Evolutionary conservation across 2,888 invertebrate genomes (phyloP).

Genomic region (Neoaliturus tenellus): DNA sequence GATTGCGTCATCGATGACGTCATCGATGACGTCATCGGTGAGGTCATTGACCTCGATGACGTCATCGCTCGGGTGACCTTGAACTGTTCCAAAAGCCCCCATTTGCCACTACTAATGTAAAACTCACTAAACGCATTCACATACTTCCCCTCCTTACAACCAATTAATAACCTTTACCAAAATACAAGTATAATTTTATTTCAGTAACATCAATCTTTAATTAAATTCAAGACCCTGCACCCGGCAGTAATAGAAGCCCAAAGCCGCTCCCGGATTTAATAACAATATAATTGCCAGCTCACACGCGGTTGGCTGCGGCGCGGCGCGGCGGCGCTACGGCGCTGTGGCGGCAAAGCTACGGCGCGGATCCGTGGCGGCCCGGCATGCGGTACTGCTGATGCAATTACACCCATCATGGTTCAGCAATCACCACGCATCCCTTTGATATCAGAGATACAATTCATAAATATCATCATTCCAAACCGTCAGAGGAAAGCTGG

Average conservation of each 20-base stretch:
- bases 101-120: too few relatives aligned
- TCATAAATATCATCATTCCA: neutral
- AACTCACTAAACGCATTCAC: too few relatives aligned
- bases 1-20: too few relatives aligned
- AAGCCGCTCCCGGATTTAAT: conserved; percentile 10
- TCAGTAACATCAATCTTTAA: too few relatives aligned
- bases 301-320: neutral
- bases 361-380: neutral
- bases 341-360: neutral
- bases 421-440: neutral
- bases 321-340: neutral
- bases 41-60: too few relatives aligned
- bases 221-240: too few relatives aligned
- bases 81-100: too few relatives aligned
- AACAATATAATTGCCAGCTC: neutral
- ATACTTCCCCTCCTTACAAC: too few relatives aligned
- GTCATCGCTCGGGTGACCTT: too few relatives aligned
- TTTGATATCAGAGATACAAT: neutral
- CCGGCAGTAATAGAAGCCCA: neutral
- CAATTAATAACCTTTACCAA: too few relatives aligned
- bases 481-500: neutral
- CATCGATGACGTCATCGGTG: too few relatives aligned
- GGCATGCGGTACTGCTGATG: neutral
- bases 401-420: neutral
- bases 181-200: too few relatives aligned